These are phyloP conservation scores for Phymorhynchus buccinoides DNA, from an alignment of 1,140 invertebrate species.

Conservation along the genomic window DNA sequence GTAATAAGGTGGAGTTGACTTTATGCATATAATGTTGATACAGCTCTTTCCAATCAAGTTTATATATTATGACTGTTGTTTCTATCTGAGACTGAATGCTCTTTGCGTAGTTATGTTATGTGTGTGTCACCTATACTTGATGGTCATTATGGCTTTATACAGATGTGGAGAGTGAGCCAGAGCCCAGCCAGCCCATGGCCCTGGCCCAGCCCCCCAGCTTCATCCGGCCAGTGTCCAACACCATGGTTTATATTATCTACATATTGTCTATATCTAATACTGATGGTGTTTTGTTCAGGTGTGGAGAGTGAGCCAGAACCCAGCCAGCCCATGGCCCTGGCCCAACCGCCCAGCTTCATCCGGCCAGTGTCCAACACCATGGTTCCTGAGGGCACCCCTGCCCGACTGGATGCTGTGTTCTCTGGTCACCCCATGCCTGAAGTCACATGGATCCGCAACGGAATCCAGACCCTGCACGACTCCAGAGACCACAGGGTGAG, in stretches of 20 bases:
- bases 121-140: neutral
- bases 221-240: constrained; percentile 79
- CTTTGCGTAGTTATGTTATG: no score
- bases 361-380: constrained; percentile 76
- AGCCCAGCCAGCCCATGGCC: constrained; percentile 85
- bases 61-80: no score
- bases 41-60: no score
- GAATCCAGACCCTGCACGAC: constrained; percentile 77
- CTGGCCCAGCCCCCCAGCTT: constrained; percentile 93
- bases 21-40: no score
- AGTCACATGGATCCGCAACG: constrained; percentile 98
- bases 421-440: constrained; percentile 96
- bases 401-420: constrained; percentile 94
- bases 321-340: constrained; percentile 84
- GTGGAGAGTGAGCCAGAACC: constrained; percentile 90
- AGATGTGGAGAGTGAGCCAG: constrained; percentile 87
- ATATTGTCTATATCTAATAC: neutral
- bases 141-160: neutral
- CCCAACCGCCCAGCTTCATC: constrained; percentile 93
- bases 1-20: no score
- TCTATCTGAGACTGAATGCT: no score
- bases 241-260: constrained; percentile 12
- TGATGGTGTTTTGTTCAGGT: constrained; percentile 59
- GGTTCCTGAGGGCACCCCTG: constrained; percentile 77
- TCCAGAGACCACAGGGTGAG: constrained; percentile 67